Conservation (phyloP, 1,140 invertebrate genomes). For the Drosophila kurseongensis region DNA sequence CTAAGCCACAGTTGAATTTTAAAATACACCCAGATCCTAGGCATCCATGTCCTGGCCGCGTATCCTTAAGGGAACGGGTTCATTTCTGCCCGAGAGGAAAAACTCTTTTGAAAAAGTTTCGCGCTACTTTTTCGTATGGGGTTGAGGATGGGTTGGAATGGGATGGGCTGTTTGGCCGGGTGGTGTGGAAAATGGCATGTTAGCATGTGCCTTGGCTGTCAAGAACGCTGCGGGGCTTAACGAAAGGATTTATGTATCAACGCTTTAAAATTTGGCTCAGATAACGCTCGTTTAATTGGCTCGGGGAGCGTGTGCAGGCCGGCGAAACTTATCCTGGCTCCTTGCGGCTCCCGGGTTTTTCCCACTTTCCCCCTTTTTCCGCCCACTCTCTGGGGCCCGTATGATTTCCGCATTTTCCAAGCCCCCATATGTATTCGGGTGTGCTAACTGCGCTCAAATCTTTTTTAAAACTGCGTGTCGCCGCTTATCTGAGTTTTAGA, state of each 20-base stretch:
- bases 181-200: slow-evolving; percentile 80
- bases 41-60: slow-evolving; percentile 55
- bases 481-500: slow-evolving; percentile 64
- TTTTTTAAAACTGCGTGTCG: slow-evolving; percentile 66
- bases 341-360: slow-evolving; percentile 25
- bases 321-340: slow-evolving; percentile 48
- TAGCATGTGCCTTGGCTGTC: slow-evolving; percentile 83
- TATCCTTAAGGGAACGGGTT: slow-evolving; percentile 72
- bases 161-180: slow-evolving; percentile 11
- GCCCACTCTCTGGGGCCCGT: slow-evolving; percentile 44
- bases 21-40: slow-evolving; percentile 65
- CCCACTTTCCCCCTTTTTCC: slow-evolving; percentile 5
- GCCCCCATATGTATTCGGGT: slow-evolving; percentile 44
- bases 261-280: slow-evolving; percentile 84
- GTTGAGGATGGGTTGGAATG: not conserved
- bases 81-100: slow-evolving; percentile 58
- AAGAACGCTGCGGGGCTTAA: slow-evolving; percentile 83
- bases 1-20: slow-evolving; percentile 83
- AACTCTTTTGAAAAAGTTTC: slow-evolving; percentile 81
- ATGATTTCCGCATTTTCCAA: slow-evolving; percentile 43
- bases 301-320: slow-evolving; percentile 60
- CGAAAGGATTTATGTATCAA: slow-evolving; percentile 84
- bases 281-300: slow-evolving; percentile 84
- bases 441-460: slow-evolving; percentile 63
- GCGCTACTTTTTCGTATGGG: slow-evolving; percentile 61